Conservation (phyloP, 2,113 vertebrate species). For the Archocentrus centrarchus region DNA sequence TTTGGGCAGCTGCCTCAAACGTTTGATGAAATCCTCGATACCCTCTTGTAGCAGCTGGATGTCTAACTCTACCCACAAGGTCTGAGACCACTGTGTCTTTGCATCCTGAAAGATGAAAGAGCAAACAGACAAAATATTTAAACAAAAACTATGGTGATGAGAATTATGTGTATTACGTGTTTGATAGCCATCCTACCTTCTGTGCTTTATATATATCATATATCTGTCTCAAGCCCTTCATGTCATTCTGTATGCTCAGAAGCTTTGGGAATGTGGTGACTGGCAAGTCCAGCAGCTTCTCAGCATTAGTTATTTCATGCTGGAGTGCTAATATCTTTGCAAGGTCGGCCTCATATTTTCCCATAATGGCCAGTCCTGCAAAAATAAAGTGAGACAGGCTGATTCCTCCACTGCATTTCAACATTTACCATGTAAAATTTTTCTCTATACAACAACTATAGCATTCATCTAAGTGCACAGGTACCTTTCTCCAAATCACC, state of each 20-base stretch:
- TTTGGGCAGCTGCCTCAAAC: conserved; percentile 85
- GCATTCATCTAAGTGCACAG: background rate
- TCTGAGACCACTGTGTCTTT: conserved; percentile 93
- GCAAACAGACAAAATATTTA: background rate
- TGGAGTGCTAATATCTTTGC: conserved; percentile 76
- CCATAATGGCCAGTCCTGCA: conserved; percentile 85
- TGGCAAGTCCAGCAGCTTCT: conserved; percentile 91
- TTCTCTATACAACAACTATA: background rate
- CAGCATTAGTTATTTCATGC: conserved; percentile 85
- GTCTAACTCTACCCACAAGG: conserved; percentile 91
- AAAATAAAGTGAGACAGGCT: background rate
- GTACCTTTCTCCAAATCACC: conserved; percentile 92
- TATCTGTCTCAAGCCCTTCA: conserved; percentile 84
- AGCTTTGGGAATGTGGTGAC: conserved; percentile 85
- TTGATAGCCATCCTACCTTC: conserved; percentile 74
- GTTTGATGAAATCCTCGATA: conserved; percentile 85
- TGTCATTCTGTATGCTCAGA: conserved; percentile 86
- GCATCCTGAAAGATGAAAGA: conserved; percentile 80
- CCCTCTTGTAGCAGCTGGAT: conserved; percentile 91
- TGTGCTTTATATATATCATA: conserved; percentile 87
- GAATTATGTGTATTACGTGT: background rate
- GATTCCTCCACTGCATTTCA: background rate
- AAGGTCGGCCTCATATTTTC: conserved; percentile 84
- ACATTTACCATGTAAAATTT: background rate
- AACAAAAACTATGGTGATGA: background rate